Conservation (phyloP, 2,888 invertebrate genomes). For the Biston betularia region DNA sequence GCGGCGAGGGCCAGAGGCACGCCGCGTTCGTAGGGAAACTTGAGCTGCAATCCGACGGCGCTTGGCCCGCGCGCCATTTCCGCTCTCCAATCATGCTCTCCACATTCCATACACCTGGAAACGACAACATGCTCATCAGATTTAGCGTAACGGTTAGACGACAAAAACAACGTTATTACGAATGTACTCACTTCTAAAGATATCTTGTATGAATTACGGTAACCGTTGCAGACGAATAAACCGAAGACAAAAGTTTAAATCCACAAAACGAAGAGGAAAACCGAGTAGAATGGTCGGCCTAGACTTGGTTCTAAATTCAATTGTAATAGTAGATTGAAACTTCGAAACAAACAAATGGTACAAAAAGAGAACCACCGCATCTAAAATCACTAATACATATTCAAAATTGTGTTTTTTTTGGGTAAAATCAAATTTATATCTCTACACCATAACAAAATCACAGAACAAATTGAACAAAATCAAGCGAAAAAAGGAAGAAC, state of each 20-base stretch:
- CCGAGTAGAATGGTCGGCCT: slow-evolving; percentile 41
- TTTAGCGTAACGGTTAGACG: slow-evolving; percentile 12
- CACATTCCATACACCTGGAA: slow-evolving; percentile 77
- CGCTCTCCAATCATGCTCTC: slow-evolving; percentile 43
- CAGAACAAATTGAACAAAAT: slow-evolving; percentile 25
- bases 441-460: slow-evolving; percentile 36
- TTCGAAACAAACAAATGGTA: background rate
- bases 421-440: slow-evolving; percentile 12
- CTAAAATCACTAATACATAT: slow-evolving; percentile 1
- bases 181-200: slow-evolving; percentile 37
- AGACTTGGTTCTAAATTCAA: slow-evolving; percentile 20
- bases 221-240: slow-evolving; percentile 8
- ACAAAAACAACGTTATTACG: background rate
- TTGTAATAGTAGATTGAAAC: slow-evolving; percentile 9
- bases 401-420: slow-evolving; percentile 12
- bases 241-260: slow-evolving; percentile 15
- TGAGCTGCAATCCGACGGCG: slow-evolving; percentile 44
- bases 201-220: slow-evolving; percentile 11
- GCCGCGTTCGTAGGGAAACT: slow-evolving; percentile 15
- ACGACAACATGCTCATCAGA: slow-evolving; percentile 25
- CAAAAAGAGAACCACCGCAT: background rate
- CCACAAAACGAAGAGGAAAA: slow-evolving; percentile 39
- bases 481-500: slow-evolving; percentile 19
- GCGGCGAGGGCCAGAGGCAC: slow-evolving; percentile 47
- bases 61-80: slow-evolving; percentile 26